These are phyloP conservation scores for Spilarctia lutea DNA, from an alignment of 2,888 invertebrate genomes.

Conservation along the genomic window DNA sequence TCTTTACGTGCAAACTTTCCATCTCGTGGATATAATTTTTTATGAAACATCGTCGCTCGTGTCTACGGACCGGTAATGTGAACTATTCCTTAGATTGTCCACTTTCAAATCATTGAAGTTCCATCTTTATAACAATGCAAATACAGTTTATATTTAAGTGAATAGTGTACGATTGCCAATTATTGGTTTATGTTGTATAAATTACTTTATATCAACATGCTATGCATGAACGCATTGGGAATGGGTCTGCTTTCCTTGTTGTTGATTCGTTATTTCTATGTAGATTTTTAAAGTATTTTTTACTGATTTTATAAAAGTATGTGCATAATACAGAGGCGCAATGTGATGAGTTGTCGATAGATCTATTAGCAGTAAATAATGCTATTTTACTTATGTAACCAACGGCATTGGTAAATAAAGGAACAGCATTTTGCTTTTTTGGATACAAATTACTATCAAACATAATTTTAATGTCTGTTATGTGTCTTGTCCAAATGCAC, in stretches of 20 bases:
- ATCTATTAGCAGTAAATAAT: neutral
- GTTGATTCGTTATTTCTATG: conserved; percentile 36
- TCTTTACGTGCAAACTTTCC: conserved; percentile 77
- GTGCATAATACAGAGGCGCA: neutral
- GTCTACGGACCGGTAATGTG: conserved; percentile 45
- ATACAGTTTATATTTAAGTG: conserved; percentile 18
- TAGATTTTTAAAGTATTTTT: conserved; percentile 29
- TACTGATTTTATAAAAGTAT: neutral
- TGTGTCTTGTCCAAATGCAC: neutral
- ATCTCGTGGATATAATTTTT: conserved; percentile 72
- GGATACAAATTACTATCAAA: too few species aligned
- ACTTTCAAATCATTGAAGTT: conserved; percentile 4
- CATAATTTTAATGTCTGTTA: neutral
- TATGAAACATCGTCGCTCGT: conserved; percentile 29
- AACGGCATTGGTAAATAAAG: neutral
- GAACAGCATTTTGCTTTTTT: neutral
- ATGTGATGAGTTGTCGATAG: neutral
- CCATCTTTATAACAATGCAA: fast-evolving
- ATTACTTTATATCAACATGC: conserved; percentile 40
- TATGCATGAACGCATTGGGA: conserved; percentile 59
- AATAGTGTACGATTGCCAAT: conserved; percentile 24
- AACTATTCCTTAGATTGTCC: conserved; percentile 28
- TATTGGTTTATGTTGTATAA: conserved; percentile 42
- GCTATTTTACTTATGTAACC: neutral
- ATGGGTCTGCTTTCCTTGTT: conserved; percentile 61